Conservation (phyloP, 1,140 invertebrate genomes). For the Cotesia glomerata region DNA sequence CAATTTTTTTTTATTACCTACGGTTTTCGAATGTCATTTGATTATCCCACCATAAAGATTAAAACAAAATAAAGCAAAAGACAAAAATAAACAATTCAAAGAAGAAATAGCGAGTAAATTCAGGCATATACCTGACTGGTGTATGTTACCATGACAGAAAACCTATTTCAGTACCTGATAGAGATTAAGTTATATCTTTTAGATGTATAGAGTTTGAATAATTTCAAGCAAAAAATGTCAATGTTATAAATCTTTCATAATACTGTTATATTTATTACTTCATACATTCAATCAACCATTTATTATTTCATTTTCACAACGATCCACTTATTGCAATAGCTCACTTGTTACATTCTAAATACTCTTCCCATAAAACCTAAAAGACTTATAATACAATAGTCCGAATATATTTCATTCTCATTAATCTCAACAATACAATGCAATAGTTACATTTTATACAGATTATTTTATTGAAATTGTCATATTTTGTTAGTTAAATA, state of each 20-base stretch:
- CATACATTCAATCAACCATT: slow-evolving; percentile 52
- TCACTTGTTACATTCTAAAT: not conserved
- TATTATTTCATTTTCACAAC: slow-evolving; percentile 40
- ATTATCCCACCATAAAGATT: slow-evolving; percentile 1
- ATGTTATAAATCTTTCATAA: slow-evolving; percentile 59
- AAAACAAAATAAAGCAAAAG: not conserved
- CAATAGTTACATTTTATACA: slow-evolving; percentile 11
- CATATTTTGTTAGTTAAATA: not conserved
- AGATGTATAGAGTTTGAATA: slow-evolving; percentile 59
- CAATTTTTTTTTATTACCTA: not conserved
- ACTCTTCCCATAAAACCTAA: not conserved
- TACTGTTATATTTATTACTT: slow-evolving; percentile 60
- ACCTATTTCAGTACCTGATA: slow-evolving; percentile 63
- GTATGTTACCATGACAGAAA: slow-evolving; percentile 64
- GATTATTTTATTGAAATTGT: not conserved
- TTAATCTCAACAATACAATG: slow-evolving; percentile 4
- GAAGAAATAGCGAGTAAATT: slow-evolving; percentile 32
- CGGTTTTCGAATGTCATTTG: slow-evolving; percentile 25
- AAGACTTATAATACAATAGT: not conserved
- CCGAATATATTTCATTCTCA: slow-evolving; percentile 6
- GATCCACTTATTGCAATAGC: not conserved
- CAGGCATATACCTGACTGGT: slow-evolving; percentile 57
- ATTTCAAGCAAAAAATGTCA: slow-evolving; percentile 51
- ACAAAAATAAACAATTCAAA: slow-evolving; percentile 30
- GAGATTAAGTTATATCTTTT: slow-evolving; percentile 63